Evolutionary conservation across 2,797 vertebrate species (phyloP).

Genomic region (Chaetodon trifasciatus): DNA sequence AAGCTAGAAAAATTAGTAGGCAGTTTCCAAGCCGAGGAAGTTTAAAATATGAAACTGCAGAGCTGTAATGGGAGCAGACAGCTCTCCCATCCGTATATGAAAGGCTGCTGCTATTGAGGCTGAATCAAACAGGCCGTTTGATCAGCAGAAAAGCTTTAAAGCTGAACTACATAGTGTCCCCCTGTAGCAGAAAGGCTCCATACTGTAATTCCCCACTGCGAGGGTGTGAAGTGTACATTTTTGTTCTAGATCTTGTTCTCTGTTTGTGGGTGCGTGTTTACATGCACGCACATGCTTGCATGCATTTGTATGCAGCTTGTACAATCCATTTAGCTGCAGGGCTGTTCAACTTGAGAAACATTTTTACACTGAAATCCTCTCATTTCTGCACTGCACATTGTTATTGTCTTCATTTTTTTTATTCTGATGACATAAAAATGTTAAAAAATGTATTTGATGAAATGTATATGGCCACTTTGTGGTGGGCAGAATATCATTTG

Average conservation of each 20-base stretch:
- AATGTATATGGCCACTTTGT: background rate
- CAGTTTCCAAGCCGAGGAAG: slow-evolving; percentile 32
- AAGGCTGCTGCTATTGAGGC: slow-evolving; percentile 43
- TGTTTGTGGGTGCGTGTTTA: slow-evolving; percentile 6
- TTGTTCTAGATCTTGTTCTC: background rate
- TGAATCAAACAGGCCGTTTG: slow-evolving; percentile 63
- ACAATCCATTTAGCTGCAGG: slow-evolving; percentile 1
- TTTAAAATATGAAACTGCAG: slow-evolving; percentile 54
- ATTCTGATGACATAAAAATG: background rate
- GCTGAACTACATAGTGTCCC: slow-evolving; percentile 50
- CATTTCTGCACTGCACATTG: background rate
- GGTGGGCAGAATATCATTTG: background rate
- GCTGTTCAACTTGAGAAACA: background rate
- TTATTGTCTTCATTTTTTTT: background rate
- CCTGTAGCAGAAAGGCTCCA: slow-evolving; percentile 38
- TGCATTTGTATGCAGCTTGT: slow-evolving; percentile 4
- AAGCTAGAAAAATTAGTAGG: slow-evolving; percentile 21
- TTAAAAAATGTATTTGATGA: slow-evolving; percentile 3
- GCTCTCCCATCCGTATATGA: slow-evolving; percentile 34
- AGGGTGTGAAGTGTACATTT: background rate
- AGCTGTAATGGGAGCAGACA: slow-evolving; percentile 50
- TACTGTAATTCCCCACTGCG: slow-evolving; percentile 19
- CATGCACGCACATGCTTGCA: background rate
- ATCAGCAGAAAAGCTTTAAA: slow-evolving; percentile 73
- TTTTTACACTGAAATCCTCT: background rate